A percentile compares a stretch with the other conserved stretches of the same genome.
Evolutionary conservation across 2,797 vertebrate species (phyloP).

Genomic region (Babyrousa celebensis): DNA sequence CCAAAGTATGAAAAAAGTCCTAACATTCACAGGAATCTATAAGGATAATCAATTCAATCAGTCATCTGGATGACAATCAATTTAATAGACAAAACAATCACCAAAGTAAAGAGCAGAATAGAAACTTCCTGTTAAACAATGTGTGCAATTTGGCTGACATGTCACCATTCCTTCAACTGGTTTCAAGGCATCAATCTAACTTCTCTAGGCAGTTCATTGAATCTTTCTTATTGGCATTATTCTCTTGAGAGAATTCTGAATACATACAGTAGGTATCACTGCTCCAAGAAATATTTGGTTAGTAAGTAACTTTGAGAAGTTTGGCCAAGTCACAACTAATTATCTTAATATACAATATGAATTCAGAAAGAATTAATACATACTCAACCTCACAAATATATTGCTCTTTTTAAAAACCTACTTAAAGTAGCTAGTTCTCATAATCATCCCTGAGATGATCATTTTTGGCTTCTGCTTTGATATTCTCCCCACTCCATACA

Average conservation of each 20-base stretch:
- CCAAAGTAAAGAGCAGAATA: background rate
- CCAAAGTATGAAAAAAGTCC: background rate
- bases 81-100: constrained; percentile 19
- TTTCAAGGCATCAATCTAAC: constrained; percentile 85
- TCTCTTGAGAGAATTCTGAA: constrained; percentile 85
- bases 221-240: constrained; percentile 85
- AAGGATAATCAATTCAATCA: background rate
- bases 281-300: constrained; percentile 60
- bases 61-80: background rate
- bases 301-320: constrained; percentile 35
- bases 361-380: constrained; percentile 38
- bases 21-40: background rate
- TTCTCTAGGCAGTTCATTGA: constrained; percentile 84
- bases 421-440: constrained; percentile 48
- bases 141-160: constrained; percentile 86
- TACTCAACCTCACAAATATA: background rate
- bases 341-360: background rate
- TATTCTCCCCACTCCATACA: background rate
- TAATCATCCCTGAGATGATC: background rate
- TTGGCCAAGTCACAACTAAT: background rate
- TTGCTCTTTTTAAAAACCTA: background rate
- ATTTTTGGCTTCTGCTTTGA: constrained; percentile 44
- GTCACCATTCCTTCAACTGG: constrained; percentile 85
- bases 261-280: constrained; percentile 84
- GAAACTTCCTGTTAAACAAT: constrained; percentile 87